Base-by-base conservation (phyloP, 2,888 invertebrate genomes). In the Euzetes globulus region DNA sequence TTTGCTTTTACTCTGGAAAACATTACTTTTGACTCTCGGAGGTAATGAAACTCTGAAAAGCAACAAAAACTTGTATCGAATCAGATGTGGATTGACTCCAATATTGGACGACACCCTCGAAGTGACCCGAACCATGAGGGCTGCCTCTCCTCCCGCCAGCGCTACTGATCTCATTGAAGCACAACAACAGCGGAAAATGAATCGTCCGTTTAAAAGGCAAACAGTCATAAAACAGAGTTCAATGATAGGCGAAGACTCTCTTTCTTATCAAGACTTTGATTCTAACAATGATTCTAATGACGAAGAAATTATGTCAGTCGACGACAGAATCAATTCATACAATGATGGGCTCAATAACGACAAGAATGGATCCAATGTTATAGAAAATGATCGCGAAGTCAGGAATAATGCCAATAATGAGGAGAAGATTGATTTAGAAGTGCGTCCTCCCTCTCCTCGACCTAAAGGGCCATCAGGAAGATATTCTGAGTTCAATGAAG, bases 121-220 rank as follows among this genome's bases (percentile, higher is more conserved):
- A 84, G 90, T 97, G n/a, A 91, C 94, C 1, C 89, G 89, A 81
- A 88, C 88, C 70, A 96, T 98, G 95, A 86, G 96, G 79, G 92
- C 97, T 0, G 94, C 94, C 73, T 94, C 95, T 2, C 96, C 97
- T 7, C 96, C 97, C 1, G 91, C 92, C 1, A 93, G 91, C 82
- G 94, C 94, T 50, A 90, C 91, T 29, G 95, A 96, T 82, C 87
- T 93, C 80, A 83, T 93, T 73, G 93, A 94, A 82, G 89, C 90
- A 77, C 92, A 92, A 83, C 91, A 91, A 82, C 89, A 90, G 78
- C 87, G 88, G 76, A 88, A 89, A 78, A 88, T 88, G 80, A 88
- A 88, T 79, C 86, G 89, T 80, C 88, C 88, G 11, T 79, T 78
- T 60, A 79, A 77, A 75, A 52, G 79, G 33, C 77, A 78, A 72